Evolutionary conservation across 37 sponge, comb jelly and placozoan genomes (phyloP).

Genomic region (Hexactinellida sp.): DNA sequence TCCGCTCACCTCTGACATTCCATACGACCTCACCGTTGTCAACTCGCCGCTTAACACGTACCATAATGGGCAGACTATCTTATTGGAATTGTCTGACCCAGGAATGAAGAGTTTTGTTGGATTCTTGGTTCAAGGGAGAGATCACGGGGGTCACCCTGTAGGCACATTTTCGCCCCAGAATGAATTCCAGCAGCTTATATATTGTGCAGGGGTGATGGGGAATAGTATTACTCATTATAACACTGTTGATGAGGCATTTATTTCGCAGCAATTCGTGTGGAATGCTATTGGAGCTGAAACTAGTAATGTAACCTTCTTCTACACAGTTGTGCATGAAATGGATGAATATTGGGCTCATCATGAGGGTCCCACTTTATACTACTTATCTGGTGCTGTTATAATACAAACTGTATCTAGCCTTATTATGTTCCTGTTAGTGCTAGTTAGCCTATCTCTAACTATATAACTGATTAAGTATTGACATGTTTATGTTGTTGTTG

Average conservation of each 20-base stretch:
- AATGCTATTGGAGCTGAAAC: not conserved
- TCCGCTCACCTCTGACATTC: not conserved
- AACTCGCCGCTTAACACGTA: not conserved
- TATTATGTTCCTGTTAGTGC: too few relatives aligned
- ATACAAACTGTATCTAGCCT: too few relatives aligned
- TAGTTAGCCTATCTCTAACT: too few relatives aligned
- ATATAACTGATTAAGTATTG: too few relatives aligned
- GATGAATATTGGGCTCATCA: not conserved
- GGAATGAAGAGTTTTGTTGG: not conserved
- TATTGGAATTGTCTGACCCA: not conserved
- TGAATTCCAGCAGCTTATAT: not conserved
- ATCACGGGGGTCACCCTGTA: not conserved
- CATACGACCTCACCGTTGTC: not conserved
- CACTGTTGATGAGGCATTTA: not conserved
- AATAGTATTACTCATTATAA: conserved; percentile 13
- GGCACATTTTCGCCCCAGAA: not conserved
- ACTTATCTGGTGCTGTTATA: not conserved
- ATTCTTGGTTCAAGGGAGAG: not conserved
- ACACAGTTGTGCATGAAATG: conserved; percentile 12
- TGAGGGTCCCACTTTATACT: not conserved
- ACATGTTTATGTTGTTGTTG: not conserved
- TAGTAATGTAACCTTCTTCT: not conserved
- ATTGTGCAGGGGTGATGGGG: not conserved
- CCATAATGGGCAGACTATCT: not conserved
- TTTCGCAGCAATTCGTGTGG: not conserved